These are phyloP conservation scores for Blastobasis lacticolella DNA, from an alignment of 2,888 invertebrate genomes.

Conservation along the genomic window DNA sequence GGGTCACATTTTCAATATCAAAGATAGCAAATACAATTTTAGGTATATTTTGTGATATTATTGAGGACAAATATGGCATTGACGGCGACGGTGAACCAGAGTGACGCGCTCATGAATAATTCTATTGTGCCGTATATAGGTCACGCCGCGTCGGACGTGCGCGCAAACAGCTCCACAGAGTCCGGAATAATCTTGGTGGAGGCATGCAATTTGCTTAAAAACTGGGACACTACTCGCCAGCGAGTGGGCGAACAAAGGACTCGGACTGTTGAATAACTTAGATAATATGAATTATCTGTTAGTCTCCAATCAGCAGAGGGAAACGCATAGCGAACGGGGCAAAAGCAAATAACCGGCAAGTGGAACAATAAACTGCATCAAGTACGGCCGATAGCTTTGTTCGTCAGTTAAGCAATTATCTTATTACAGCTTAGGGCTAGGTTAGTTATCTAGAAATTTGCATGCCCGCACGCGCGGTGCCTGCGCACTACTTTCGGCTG, in stretches of 20 bases:
- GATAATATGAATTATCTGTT: neutral
- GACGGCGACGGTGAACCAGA: conserved; percentile 32
- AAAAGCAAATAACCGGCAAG: conserved; percentile 61
- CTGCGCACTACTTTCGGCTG: conserved; percentile 16
- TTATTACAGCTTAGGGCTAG: conserved; percentile 48
- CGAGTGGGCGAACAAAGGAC: neutral
- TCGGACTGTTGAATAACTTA: neutral
- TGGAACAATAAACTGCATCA: conserved; percentile 65
- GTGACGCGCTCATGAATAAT: conserved; percentile 50
- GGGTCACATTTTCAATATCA: conserved; percentile 6
- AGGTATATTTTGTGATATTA: conserved; percentile 1
- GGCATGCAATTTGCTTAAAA: conserved; percentile 25
- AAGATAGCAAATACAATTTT: neutral
- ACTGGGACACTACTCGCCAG: conserved; percentile 26
- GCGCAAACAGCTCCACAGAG: conserved; percentile 38
- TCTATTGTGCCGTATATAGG: conserved; percentile 58
- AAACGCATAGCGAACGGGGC: conserved; percentile 21
- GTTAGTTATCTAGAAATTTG: conserved; percentile 41
- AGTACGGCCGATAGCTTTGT: conserved; percentile 52
- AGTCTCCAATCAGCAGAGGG: conserved; percentile 5
- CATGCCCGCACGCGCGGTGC: conserved; percentile 32
- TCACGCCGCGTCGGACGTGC: conserved; percentile 38
- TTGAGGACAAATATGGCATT: conserved; percentile 13
- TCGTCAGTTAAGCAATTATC: conserved; percentile 56
- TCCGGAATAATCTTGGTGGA: conserved; percentile 33